Evolutionary conservation across 2,797 vertebrate species (phyloP), one percentile per base, ranked within the genome.

Genomic region (Danio aesculapii): DNA sequence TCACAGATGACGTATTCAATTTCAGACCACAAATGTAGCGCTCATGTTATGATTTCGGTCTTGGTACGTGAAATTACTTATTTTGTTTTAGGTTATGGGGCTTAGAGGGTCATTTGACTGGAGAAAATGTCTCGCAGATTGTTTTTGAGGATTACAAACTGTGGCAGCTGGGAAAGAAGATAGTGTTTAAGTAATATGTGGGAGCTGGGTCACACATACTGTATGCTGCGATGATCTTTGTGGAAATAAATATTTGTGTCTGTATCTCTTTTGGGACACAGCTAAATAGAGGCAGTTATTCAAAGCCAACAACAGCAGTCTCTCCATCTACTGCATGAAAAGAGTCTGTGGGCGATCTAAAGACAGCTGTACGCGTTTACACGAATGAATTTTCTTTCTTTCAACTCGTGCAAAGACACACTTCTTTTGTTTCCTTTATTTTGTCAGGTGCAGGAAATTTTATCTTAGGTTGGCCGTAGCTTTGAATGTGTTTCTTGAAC

Each of bases 381-480:
- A 77, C 69, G 17, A 59, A 73, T 46, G 46, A 50, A 59, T 61
- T 43, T 64, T 76, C 41, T 79, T 55, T 44, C n/a, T 46, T 39
- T 70, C 44, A 41, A 74, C 81, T 83, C 81, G 81, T 30, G 30
- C 50, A 70, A 83, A 82, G 78, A 86, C 53, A 82, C 68, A 84
- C 8, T 76, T 21, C 44, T 74, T 61, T 49, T 85, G 84, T 82
- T 82, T 87, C 88, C 89, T 90, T 92, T 93, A 92, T 93, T 94
- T 93, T 88, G 91, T 93, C 93, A 93, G 92, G 92, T 94, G 92
- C 92, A 91, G 69, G 79, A 44, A 64, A 44, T 78, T 86, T 30
- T 47, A 39, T 77, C 58, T 49, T 68, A 49, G 64, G 17, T 68
- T 53, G 49, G 68, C 66, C 66, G 67, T 64, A 12, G 57, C 30